Base-by-base conservation (phyloP, 2,888 invertebrate genomes). In the Tinea semifulvella region DNA sequence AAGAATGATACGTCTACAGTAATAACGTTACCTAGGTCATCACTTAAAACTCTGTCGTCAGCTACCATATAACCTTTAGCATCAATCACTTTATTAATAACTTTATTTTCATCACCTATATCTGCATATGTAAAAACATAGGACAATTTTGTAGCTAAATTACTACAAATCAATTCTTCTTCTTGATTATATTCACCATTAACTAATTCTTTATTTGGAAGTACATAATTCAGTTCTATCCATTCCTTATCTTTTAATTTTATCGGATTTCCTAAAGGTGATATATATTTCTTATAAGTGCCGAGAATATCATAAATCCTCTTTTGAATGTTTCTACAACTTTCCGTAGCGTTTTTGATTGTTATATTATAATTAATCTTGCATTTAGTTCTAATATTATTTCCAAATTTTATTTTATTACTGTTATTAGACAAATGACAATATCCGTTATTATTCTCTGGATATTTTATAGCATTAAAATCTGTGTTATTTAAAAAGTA, bases 381-480 rank as follows among this genome's bases (percentile, higher is more conserved):
- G 55, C 85, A 85, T 52, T 73, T 81, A 2, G 62, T 57, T 54
- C 79, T 65, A 53, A 67, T 67, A 51, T 84, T 84, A 7, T 60
- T 57, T 10, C 83, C 83, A 60, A 85, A 85, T 48, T 71, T 60
- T 18, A 84, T 50, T 45, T 69, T 64, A 45, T 74, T 61, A 16
- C 58, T 58, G 7, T 55, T 53, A 46, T 68, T 67, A 2, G 65
- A 63, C 25, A 65, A 53, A 7, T 63, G 47, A 55, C 85, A 85
- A n/a, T 57, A 45, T 13, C 83, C 83, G 25, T 71, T 54, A 46
- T 60, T 54, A 52, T 76, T 83, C 36, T 55, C 56, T 1, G 83
- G 82, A 22, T 66, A 54, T 13, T 50, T 22, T 11, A 74, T 50
- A 47, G 59, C 49, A 8, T 50, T 57, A 11, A 51, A 49, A 6